Base-by-base conservation (phyloP, 2,888 invertebrate genomes). In the Agrypnus murinus region DNA sequence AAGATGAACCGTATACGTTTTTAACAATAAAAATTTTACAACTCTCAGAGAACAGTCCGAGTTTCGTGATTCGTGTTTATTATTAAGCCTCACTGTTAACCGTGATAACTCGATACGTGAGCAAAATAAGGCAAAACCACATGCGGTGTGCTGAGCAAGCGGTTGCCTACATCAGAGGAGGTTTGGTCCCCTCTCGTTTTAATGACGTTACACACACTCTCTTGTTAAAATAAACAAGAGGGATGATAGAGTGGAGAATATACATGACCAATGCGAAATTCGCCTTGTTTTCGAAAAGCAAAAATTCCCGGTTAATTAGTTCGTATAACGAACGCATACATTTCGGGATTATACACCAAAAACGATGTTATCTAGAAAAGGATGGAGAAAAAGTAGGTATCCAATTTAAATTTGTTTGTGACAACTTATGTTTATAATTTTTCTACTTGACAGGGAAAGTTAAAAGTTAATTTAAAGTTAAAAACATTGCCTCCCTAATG, bases 61-160 rank as follows among this genome's bases (percentile, higher is more conserved):
- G 57, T 46, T 65, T 65, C 65, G 65, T 65, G 65, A 65, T 65
- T 65, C 58, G 65, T 65, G 65, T 65, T 65, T 65, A 66, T 66
- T 66, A 66, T 66, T 66, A 66, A 66, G 66, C 50, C n/a, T 60
- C 65, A 17, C 58, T 38, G 66, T 59, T 36, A 48, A 40, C 50
- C 53, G 66, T 48, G 66, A 66, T 66, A 66, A 66, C 66, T 66
- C 50, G 59, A 59, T 66, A 66, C 66, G 66, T 66, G 66, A 66
- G 66, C 14, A 45, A 66, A 59, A 66, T 66, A 66, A 66, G 59
- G 59, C 53, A 57, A 50, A 50, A 53, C 55, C 55, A 19, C 55
- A 55, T 55, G 34, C 55, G 50, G 64, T 50, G 50, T 50, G 50
- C 50, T 38, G 40, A 53, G 53, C 53, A 50, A 53, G 50, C 64